phyloP scores from a whole-genome alignment of 2,888 invertebrate species.

The Anthoptus insignis region DNA sequence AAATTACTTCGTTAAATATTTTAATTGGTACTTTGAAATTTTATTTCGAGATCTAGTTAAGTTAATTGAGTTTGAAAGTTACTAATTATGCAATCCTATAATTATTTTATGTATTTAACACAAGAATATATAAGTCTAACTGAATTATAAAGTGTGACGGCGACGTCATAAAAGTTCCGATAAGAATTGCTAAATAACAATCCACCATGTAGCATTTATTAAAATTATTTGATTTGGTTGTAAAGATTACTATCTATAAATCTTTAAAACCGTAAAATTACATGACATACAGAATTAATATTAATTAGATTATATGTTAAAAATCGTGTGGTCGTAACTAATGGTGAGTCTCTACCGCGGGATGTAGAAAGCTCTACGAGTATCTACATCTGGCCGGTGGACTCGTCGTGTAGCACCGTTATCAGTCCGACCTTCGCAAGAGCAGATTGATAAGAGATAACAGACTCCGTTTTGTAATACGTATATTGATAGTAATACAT shows the following conservation, averaged over 20 bases:
- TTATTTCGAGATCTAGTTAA: no score
- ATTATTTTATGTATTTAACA: not conserved
- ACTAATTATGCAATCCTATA: not conserved
- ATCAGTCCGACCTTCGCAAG: conserved; percentile 82
- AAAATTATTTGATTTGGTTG: not conserved
- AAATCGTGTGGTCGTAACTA: not conserved
- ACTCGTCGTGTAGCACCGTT: conserved; percentile 56
- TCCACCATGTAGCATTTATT: no score
- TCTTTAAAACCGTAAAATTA: no score
- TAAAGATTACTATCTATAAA: no score
- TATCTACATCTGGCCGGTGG: no score
- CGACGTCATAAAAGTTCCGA: not conserved
- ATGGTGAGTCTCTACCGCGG: conserved; percentile 1
- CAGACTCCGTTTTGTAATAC: conserved; percentile 54
- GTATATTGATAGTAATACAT: conserved; percentile 26
- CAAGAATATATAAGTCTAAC: no score
- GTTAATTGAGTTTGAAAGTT: no score
- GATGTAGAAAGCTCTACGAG: conserved; percentile 27
- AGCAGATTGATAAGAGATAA: conserved; percentile 85
- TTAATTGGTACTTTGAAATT: no score
- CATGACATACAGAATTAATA: no score
- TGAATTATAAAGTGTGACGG: not conserved
- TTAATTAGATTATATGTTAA: no score
- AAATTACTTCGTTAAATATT: no score
- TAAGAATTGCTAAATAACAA: no score